Evolutionary conservation across 2,113 vertebrate species (phyloP).

Genomic region (Oncorhynchus kisutch): DNA sequence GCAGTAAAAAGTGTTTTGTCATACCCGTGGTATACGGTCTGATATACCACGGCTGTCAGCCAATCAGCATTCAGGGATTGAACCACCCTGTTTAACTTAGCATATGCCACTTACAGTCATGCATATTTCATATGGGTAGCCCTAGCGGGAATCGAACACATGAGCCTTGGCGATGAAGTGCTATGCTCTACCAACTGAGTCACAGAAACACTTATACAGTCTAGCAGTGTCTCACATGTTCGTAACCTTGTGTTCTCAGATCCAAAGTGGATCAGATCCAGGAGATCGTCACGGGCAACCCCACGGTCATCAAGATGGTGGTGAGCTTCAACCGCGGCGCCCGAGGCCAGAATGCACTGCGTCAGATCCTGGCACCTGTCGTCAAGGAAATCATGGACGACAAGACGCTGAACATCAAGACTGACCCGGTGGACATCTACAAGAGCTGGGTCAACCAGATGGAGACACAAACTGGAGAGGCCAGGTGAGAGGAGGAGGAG

Average conservation of each 20-base stretch:
- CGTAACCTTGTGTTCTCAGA: slow-evolving; percentile 61
- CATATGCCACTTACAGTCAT: too few relatives aligned
- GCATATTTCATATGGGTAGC: too few relatives aligned
- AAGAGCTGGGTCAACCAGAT: slow-evolving; percentile 99
- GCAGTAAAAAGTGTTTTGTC: too few relatives aligned
- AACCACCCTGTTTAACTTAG: too few relatives aligned
- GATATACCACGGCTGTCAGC: too few relatives aligned
- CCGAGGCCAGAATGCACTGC: slow-evolving; percentile 90
- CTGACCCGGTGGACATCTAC: slow-evolving; percentile 96
- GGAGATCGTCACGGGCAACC: slow-evolving; percentile 96
- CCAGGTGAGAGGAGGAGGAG: slow-evolving; percentile 76
- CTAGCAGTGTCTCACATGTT: not conserved
- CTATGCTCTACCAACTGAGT: too few relatives aligned
- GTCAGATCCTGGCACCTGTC: slow-evolving; percentile 91
- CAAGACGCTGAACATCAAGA: slow-evolving; percentile 95
- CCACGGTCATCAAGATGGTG: slow-evolving; percentile 98
- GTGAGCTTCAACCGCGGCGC: slow-evolving; percentile 97
- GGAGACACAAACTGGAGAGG: slow-evolving; percentile 96
- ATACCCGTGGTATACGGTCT: too few relatives aligned
- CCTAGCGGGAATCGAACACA: too few relatives aligned
- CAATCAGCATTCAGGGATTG: too few relatives aligned
- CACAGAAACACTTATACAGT: too few relatives aligned
- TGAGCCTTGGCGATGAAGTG: too few relatives aligned
- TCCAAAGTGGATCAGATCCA: slow-evolving; percentile 98
- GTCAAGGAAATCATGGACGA: slow-evolving; percentile 98